phyloP scores from a whole-genome alignment of 2,888 invertebrate genomes.

The Andrena dorsata region DNA sequence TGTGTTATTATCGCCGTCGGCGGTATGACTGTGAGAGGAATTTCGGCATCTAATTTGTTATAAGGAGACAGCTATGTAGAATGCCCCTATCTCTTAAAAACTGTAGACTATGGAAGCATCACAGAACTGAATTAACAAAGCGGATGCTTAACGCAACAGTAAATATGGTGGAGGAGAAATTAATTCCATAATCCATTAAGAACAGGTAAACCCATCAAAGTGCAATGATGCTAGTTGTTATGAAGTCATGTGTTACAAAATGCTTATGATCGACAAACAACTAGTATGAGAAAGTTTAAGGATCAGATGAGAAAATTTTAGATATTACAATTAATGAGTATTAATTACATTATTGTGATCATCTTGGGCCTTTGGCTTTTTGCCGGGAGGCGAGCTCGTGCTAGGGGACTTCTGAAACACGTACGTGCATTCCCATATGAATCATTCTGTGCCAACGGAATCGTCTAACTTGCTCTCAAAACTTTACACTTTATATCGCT shows the following conservation, averaged over 20 bases:
- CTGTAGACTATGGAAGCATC: conserved; percentile 67
- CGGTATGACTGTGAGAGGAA: conserved; percentile 44
- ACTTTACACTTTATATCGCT: conserved; percentile 28
- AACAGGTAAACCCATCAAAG: conserved; percentile 63
- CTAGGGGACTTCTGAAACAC: conserved; percentile 84
- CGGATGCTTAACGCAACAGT: conserved; percentile 74
- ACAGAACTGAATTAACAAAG: conserved; percentile 77
- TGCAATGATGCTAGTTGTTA: conserved; percentile 69
- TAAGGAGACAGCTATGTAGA: conserved; percentile 25
- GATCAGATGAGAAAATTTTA: conserved; percentile 77
- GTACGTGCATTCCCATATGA: conserved; percentile 82
- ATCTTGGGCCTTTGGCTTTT: conserved; percentile 84
- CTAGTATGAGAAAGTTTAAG: conserved; percentile 73
- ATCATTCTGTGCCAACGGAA: conserved; percentile 71
- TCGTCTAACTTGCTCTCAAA: conserved; percentile 57
- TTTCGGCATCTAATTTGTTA: conserved; percentile 50
- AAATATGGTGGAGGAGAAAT: conserved; percentile 66
- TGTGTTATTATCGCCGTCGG: conserved; percentile 41
- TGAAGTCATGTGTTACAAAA: conserved; percentile 70
- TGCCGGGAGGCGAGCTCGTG: conserved; percentile 84
- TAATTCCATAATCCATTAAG: conserved; percentile 64
- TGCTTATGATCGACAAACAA: conserved; percentile 74
- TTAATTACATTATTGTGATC: conserved; percentile 84
- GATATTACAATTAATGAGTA: conserved; percentile 83
- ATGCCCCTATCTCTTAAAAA: conserved; percentile 50